Evolutionary conservation across 1,140 invertebrate species (phyloP).

Genomic region (Drosophila asahinai): DNA sequence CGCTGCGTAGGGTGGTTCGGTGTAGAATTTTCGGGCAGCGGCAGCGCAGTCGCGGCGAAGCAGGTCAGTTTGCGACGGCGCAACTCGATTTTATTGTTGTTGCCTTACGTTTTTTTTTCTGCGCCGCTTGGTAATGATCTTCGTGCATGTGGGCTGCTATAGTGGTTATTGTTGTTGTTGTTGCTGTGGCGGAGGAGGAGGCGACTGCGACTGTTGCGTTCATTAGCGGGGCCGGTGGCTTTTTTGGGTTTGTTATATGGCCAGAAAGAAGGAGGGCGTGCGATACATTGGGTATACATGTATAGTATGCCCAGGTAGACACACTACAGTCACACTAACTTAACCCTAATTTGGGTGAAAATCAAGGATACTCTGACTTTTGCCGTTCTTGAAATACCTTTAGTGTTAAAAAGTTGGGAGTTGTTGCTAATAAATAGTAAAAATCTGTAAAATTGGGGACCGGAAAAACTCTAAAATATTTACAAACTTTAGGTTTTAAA

Average conservation of each 20-base stretch:
- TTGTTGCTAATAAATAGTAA: too few species aligned
- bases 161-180: conserved; percentile 38
- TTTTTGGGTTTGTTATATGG: conserved; percentile 67
- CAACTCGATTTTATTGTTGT: conserved; percentile 72
- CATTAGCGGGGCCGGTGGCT: conserved; percentile 75
- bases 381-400: not conserved
- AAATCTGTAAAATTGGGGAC: too few species aligned
- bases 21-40: conserved; percentile 71
- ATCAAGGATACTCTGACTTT: not conserved
- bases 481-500: too few species aligned
- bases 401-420: too few species aligned
- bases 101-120: conserved; percentile 39
- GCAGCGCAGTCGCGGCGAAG: conserved; percentile 60
- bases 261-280: conserved; percentile 70
- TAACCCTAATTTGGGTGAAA: not conserved
- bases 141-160: conserved; percentile 78
- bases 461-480: not conserved
- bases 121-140: conserved; percentile 76
- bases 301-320: conserved; percentile 56
- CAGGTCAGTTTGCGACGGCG: conserved; percentile 79
- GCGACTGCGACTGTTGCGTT: conserved; percentile 74
- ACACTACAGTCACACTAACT: conserved; percentile 20
- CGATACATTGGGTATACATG: conserved; percentile 46
- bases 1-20: conserved; percentile 68
- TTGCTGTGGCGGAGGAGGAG: conserved; percentile 47